phyloP scores from a whole-genome alignment of 2,113 vertebrate genomes.

The human (Homo sapiens) region DNA sequence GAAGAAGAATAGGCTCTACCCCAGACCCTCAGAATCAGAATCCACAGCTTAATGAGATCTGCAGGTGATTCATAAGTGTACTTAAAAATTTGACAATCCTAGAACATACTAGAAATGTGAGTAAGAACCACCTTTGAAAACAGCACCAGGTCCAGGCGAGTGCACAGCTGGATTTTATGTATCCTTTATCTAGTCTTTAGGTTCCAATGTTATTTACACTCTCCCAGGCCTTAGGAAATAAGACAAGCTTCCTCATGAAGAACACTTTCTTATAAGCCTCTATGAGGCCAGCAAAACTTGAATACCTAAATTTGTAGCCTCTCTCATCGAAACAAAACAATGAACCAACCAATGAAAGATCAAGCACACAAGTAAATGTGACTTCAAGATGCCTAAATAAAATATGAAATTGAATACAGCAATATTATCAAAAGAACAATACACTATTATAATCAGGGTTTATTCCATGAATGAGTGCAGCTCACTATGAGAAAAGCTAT shows the following conservation, averaged over 20 bases:
- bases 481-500: background rate
- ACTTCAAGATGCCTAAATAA: background rate
- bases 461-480: background rate
- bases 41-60: background rate
- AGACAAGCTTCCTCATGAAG: background rate
- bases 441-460: background rate
- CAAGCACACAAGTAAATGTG: background rate
- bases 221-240: background rate
- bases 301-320: background rate
- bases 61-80: background rate
- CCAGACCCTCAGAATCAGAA: background rate
- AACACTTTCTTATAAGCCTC: background rate
- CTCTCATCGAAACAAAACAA: background rate
- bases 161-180: conserved; percentile 20
- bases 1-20: background rate
- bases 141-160: background rate
- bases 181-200: background rate
- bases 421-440: background rate
- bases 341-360: background rate
- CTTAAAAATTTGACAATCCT: background rate
- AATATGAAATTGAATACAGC: background rate
- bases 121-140: conserved; percentile 14
- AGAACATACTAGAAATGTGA: background rate
- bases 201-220: background rate
- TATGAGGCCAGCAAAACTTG: background rate